A percentile compares a stretch with the other conserved stretches of the same genome.
phyloP scores from a whole-genome alignment of 1,140 invertebrate genomes.

The Hyles euphorbiae region DNA sequence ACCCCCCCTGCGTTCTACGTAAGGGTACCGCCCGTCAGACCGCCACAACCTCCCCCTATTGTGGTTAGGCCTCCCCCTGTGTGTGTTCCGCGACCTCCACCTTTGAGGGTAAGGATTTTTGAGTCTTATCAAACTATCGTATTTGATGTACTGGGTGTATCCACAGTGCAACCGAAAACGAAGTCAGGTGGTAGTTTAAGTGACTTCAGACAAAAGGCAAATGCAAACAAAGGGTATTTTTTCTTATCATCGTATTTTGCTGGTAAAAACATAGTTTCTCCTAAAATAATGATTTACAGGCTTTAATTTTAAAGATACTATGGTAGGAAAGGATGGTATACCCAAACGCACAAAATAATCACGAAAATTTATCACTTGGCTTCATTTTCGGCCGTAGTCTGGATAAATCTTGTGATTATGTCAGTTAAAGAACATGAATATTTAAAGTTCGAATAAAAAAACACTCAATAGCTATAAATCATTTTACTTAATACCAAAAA shows the following conservation, averaged over 20 bases:
- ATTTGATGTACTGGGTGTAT: neutral
- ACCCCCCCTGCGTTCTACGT: conserved; percentile 21
- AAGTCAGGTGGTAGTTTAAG: too few species aligned
- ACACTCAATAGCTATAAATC: neutral
- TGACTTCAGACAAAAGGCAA: too few species aligned
- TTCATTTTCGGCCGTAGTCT: too few species aligned
- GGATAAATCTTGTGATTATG: too few species aligned
- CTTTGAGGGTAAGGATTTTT: conserved; percentile 31
- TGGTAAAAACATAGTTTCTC: neutral
- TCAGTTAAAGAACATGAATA: too few species aligned
- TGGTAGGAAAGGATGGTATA: too few species aligned
- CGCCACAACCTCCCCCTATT: conserved; percentile 28
- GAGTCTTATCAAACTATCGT: neutral
- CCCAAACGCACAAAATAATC: neutral
- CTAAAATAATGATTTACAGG: neutral
- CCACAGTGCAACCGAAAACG: too few species aligned
- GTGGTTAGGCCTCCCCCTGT: conserved; percentile 36
- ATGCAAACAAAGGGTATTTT: too few species aligned
- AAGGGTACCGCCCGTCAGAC: conserved; percentile 26
- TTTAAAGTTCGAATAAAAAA: too few species aligned
- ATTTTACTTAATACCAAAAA: neutral
- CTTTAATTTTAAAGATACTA: neutral
- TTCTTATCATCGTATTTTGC: neutral
- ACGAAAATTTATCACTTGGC: neutral
- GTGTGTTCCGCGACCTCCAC: conserved; percentile 28